phyloP scores from a whole-genome alignment of 2,113 vertebrate genomes.

The Rhegmatorhina hoffmannsi region DNA sequence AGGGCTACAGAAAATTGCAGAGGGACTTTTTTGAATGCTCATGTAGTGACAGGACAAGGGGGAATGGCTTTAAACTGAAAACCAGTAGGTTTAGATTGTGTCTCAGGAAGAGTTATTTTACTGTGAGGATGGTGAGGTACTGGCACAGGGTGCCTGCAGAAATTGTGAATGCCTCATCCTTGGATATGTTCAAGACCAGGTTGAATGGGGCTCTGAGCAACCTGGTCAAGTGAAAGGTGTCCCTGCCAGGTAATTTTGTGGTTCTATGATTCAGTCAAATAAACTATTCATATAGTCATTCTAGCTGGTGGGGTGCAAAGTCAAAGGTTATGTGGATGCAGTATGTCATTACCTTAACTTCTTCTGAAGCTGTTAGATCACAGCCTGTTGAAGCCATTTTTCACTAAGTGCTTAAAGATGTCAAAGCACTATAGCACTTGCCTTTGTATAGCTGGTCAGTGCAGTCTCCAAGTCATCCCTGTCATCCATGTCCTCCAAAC shows the following conservation, averaged over 20 bases:
- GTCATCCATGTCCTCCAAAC: not conserved
- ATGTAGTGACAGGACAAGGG: not conserved
- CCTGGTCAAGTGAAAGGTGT: not conserved
- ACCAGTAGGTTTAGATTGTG: not conserved
- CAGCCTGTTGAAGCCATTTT: not conserved
- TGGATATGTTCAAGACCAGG: not conserved
- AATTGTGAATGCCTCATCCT: not conserved
- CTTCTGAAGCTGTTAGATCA: not conserved
- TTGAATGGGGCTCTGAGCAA: not conserved
- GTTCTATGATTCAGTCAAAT: not conserved
- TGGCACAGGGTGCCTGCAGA: not conserved
- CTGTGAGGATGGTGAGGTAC: not conserved
- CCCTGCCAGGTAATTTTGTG: not conserved
- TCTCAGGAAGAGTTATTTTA: not conserved
- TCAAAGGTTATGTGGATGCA: not conserved
- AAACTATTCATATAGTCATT: not conserved
- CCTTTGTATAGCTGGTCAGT: not conserved
- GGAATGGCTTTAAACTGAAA: not conserved
- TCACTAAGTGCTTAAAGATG: not conserved
- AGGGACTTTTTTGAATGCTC: not conserved
- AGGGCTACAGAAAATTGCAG: not conserved
- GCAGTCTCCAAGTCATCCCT: not conserved
- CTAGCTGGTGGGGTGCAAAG: not conserved
- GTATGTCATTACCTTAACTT: not conserved
- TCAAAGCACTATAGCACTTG: fast-evolving